Evolutionary conservation across 2,113 vertebrate species (phyloP), one percentile per base, ranked within the genome.

Genomic region (Regulus satrapa): DNA sequence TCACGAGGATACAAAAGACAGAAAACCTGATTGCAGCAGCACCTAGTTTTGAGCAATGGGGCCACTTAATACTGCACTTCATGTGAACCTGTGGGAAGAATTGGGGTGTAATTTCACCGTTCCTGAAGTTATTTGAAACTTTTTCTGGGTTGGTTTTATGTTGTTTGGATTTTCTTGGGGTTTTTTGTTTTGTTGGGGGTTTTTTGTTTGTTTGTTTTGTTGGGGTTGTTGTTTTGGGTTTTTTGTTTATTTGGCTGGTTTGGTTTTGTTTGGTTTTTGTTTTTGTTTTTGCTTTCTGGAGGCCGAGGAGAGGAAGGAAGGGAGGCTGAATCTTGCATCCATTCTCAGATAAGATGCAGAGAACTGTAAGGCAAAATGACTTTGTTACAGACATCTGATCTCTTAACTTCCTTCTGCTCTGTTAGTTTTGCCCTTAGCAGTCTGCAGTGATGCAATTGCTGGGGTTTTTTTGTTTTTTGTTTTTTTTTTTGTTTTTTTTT

Each of bases 1-100:
- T 96, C 94, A 89, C 6, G 32, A 67, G 63, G 75, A 80, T n/a
- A 92, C 88, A 95, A 95, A 96, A 80, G 93, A n/a, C 67, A 73
- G 38, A 91, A 88, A 95, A 82, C 12, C 54, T 93, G 87, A 94
- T 76, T 96, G 89, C 49, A 88, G 14, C 18, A 92, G 59, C 26
- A 69, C 16, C 58, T 79, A 6, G 25, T 36, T 92, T 76, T 80
- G 59, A 94, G 82, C 63, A 88, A 25, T 41, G 75, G 40, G 52
- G 23, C 28, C 38, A 54, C 78, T 82, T 69, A 91, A 36, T 55
- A n/a, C 52, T 61, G 49, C 59, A 43, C 40, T 94, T 94, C 32
- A 73, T 58, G 40, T 79, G 67, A 89, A 24, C 32, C 24, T 85
- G 24, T 52, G 54, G 66, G 74, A 94, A 88, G 58, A 89, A 91